Base-by-base conservation (phyloP, 37 sponge, comb jelly and placozoan genomes). In the Eunapius fragilis region DNA sequence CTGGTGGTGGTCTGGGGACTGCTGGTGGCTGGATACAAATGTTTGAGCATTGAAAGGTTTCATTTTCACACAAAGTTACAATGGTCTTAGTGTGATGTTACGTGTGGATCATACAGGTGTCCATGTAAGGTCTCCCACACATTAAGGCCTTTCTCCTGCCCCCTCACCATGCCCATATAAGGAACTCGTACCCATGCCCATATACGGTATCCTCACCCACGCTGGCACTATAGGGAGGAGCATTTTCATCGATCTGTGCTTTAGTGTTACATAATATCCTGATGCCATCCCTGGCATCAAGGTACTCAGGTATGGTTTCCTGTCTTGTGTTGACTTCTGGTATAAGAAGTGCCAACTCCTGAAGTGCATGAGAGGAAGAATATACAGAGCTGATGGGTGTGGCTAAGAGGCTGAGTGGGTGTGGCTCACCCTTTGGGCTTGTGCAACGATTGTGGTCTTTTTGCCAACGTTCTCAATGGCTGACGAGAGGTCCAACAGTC, bases 401-500 rank as follows among this genome's bases (percentile, higher is more conserved):
- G 30, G 30, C 45, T 11, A 35, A 27, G 78, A n/a, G n/a, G n/a
- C n/a, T n/a, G n/a, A n/a, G n/a, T n/a, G 14, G 78, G 28, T 14
- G 27, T 4, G 14, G 4, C 88, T 70, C 14, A 94, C 94, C 84
- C 75, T 87, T 48, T 94, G 91, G 1, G 88, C 84, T 30, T 94
- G 69, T 0, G 88, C 91, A 5, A 94, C 7, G 5, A 85, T 25
- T 25, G 35, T 22, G 35, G 86, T 82, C 73, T 85, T 87, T 22
- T 71, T 84, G 19, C 83, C 94, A 19, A 94, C 25, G 25, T 69
- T 58, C 23, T 69, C 74, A 91, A 88, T 84, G 3, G 91, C 68
- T 50, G 82, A 70, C 0, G 94, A 87, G 25, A 90, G 77, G 34
- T 94, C 94, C 35, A 90, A 69, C 0, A 94, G 70, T 33, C 94